Evolutionary conservation across 2,888 invertebrate genomes (phyloP).

Genomic region (Leptothorax acervorum): DNA sequence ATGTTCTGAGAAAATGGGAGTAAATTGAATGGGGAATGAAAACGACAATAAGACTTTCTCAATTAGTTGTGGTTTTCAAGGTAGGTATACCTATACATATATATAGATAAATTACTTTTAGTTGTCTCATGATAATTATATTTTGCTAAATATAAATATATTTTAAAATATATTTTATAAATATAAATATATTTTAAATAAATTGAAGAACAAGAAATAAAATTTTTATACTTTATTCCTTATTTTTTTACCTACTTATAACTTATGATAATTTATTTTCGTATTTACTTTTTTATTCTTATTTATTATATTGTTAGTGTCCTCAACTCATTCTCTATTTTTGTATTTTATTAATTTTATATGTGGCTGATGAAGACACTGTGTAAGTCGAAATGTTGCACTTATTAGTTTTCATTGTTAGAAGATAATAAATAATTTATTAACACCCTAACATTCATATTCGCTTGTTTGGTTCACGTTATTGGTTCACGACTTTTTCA

Average conservation of each 20-base stretch:
- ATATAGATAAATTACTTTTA: neutral
- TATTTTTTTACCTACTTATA: neutral
- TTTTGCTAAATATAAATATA: too few relatives aligned
- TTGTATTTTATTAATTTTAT: neutral
- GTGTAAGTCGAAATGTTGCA: too few relatives aligned
- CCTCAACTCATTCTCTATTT: neutral
- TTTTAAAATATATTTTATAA: too few relatives aligned
- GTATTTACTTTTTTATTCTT: neutral
- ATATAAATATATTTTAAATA: too few relatives aligned
- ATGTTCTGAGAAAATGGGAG: neutral
- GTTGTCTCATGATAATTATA: neutral
- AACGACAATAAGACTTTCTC: slow-evolving; percentile 11
- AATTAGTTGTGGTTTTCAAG: slow-evolving; percentile 30
- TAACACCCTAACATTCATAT: neutral
- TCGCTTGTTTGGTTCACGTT: neutral
- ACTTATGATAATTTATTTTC: neutral
- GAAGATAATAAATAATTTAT: neutral
- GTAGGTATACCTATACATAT: neutral
- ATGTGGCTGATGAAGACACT: too few relatives aligned
- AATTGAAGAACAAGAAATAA: neutral
- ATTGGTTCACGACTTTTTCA: neutral
- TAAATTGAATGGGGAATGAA: neutral
- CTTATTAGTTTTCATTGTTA: neutral
- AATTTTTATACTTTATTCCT: neutral
- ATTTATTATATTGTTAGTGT: neutral